Conservation (phyloP, 2,113 vertebrate species). For the Malurus cyaneus region DNA sequence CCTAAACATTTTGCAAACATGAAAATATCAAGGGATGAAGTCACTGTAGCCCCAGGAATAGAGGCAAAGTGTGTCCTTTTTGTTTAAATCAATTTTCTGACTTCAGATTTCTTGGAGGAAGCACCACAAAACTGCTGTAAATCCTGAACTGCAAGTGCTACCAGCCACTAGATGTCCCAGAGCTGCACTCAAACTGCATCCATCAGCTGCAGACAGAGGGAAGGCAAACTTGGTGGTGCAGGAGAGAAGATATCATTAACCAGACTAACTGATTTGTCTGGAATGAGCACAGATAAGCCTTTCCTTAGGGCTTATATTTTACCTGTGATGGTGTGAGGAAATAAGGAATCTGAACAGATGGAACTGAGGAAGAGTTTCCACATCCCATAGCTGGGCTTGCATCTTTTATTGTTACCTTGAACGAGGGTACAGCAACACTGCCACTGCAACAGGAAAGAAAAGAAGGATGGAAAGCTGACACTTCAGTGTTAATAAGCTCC, state of each 20-base stretch:
- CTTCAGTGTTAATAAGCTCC: neutral
- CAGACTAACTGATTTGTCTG: neutral
- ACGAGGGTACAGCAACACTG: neutral
- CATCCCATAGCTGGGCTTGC: neutral
- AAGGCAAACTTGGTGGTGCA: fast-evolving
- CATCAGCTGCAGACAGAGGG: neutral
- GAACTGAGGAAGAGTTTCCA: neutral
- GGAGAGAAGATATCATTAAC: neutral
- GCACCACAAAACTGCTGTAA: neutral
- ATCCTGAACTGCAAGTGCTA: neutral
- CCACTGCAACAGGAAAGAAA: neutral
- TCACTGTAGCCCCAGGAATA: neutral
- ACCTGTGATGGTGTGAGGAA: neutral
- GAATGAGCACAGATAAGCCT: neutral
- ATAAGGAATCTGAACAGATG: neutral
- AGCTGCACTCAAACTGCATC: neutral
- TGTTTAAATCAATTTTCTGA: neutral
- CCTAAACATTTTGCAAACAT: neutral
- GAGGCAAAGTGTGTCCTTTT: neutral
- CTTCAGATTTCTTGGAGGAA: neutral
- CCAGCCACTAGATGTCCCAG: constrained; percentile 31
- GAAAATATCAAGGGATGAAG: neutral
- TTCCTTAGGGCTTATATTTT: neutral
- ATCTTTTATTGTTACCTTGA: neutral
- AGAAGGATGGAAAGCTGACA: neutral